A percentile compares a stretch with the other conserved stretches of the same genome.
Evolutionary conservation across 2,888 invertebrate species (phyloP).

Genomic region (Schizaphis graminum): DNA sequence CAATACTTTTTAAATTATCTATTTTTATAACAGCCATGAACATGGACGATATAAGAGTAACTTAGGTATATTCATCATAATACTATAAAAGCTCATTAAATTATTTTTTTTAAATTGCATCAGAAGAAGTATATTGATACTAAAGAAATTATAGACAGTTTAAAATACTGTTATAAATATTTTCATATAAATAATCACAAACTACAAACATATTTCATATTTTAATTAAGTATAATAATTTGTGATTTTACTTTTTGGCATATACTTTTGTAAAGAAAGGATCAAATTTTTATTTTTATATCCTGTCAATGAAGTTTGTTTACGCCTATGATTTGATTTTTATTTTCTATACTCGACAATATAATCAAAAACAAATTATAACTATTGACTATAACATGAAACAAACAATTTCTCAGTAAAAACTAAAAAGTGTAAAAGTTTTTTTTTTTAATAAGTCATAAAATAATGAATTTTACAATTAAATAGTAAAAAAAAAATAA

Average conservation of each 20-base stretch:
- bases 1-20: not conserved
- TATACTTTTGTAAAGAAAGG: not conserved
- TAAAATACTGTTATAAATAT: not conserved
- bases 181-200: not conserved
- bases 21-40: not conserved
- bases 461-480: conserved; percentile 11
- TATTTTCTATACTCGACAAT: not conserved
- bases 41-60: not conserved
- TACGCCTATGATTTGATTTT: not conserved
- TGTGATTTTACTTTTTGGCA: not conserved
- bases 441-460: not conserved
- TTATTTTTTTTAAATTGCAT: not conserved
- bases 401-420: not conserved
- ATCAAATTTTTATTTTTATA: not conserved
- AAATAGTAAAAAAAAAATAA: not conserved
- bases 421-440: not conserved
- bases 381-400: not conserved
- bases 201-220: not conserved
- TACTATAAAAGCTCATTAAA: not conserved
- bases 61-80: not conserved
- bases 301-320: not conserved
- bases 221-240: not conserved
- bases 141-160: not conserved
- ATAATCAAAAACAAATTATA: not conserved
- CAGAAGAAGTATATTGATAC: not conserved